Evolutionary conservation across 2,888 invertebrate genomes (phyloP).

Genomic region (Cyclophora albipunctata): DNA sequence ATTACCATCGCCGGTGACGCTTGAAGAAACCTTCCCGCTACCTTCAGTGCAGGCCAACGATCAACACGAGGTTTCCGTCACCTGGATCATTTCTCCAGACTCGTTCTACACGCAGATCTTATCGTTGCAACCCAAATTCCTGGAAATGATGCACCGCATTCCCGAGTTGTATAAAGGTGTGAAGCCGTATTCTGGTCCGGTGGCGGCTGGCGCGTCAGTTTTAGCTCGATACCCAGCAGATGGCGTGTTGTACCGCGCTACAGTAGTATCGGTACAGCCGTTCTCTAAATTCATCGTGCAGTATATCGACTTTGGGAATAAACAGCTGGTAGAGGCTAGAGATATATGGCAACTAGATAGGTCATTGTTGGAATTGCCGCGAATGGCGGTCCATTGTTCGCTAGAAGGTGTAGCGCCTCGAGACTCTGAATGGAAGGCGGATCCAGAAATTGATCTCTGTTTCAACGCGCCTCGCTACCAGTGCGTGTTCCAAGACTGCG

Average conservation of each 20-base stretch:
- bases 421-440: slow-evolving; percentile 75
- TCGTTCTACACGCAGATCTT: slow-evolving; percentile 80
- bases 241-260: slow-evolving; percentile 81
- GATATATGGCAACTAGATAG: slow-evolving; percentile 83
- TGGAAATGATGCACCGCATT: slow-evolving; percentile 81
- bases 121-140: slow-evolving; percentile 72
- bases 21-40: slow-evolving; percentile 64
- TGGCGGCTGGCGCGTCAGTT: slow-evolving; percentile 78
- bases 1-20: slow-evolving; percentile 58
- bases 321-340: slow-evolving; percentile 75
- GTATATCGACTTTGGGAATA: slow-evolving; percentile 86
- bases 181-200: slow-evolving; percentile 45
- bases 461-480: slow-evolving; percentile 77
- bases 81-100: slow-evolving; percentile 85
- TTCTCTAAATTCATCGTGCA: slow-evolving; percentile 78
- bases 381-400: slow-evolving; percentile 81
- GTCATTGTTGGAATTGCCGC: slow-evolving; percentile 78
- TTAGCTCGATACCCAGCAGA: slow-evolving; percentile 83
- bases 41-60: slow-evolving; percentile 65
- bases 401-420: slow-evolving; percentile 77
- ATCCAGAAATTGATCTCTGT: slow-evolving; percentile 71
- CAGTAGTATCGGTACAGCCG: slow-evolving; percentile 75
- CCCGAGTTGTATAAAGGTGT: slow-evolving; percentile 79
- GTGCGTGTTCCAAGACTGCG: slow-evolving; percentile 71
- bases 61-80: slow-evolving; percentile 76